Base-by-base conservation (phyloP, 1,140 invertebrate species). In the Triops longicaudatus region DNA sequence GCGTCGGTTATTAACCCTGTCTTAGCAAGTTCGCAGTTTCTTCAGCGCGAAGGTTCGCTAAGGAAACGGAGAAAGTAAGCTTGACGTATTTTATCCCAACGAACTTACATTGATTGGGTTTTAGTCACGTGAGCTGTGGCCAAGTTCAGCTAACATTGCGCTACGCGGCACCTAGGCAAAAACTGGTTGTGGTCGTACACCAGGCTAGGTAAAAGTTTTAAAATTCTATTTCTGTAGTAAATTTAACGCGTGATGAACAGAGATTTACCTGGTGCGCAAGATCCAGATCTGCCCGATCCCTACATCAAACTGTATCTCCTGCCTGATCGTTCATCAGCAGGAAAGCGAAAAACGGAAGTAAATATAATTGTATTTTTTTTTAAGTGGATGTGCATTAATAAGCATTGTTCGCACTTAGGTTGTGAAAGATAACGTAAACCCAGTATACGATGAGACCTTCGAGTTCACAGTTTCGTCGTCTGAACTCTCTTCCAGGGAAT, bases 301-400 rank as follows among this genome's bases (percentile, higher is more conserved):
- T 98, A 98, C 83, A 94, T 98, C 0, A 96, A 97, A 82, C 84
- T 98, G 26, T 97, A 98, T 83, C 86, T 98, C 44, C 85, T 97
- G 44, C 96, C 96, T 0, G 95, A 96, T 79, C 87, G 91, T 42
- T 88, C 91, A 27, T 94, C 93, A 84, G 92, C 95, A 80, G 91
- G 91, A 0, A 98, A 98, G 85, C 88, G 93, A 41, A 98, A 97
- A 85, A 98, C 96, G 14, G 88, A 89, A 80, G 90, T 79, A 76
- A 74, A 17, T 27, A 74, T 28, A 28, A 31, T 41, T 37, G 7
- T 73, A 7, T 12, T 22, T 37, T 63, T 74, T 3, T 73, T 74
- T 27, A 77, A 26, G 41, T n/a, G 31, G 14, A 26, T 74, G 42
- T 73, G 42, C 4, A 26, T 31, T 50, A 71, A n/a, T 72, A 71